Percentiles rank a stretch among this genome's conserved stretches.
These are phyloP conservation scores for Venustaconcha ellipsiformis DNA, from an alignment of 1,140 invertebrate species.

Conservation along the genomic window DNA sequence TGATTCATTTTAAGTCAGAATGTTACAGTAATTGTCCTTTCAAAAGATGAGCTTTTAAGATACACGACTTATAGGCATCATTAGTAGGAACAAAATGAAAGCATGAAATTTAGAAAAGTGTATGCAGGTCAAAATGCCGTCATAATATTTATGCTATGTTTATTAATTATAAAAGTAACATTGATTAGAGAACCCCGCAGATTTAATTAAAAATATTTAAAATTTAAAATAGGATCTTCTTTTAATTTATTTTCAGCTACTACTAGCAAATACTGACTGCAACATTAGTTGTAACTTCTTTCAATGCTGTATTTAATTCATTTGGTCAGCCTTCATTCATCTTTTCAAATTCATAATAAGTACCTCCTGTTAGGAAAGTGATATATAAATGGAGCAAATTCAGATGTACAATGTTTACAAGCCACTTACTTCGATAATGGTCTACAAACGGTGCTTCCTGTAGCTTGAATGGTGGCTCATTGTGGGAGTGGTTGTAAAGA, in stretches of 20 bases:
- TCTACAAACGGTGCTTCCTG: constrained; percentile 41
- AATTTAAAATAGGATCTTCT: not conserved
- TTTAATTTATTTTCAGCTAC: not conserved
- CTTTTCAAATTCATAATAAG: not conserved
- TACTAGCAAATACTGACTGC: not conserved
- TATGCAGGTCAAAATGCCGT: too few relatives aligned
- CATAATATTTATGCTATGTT: too few relatives aligned
- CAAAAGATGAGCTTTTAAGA: too few relatives aligned
- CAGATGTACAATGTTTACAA: not conserved
- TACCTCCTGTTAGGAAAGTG: not conserved
- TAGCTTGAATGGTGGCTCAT: constrained; percentile 40
- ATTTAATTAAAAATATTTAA: too few relatives aligned
- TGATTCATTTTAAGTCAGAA: not conserved
- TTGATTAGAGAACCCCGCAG: too few relatives aligned
- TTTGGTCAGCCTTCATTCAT: not conserved
- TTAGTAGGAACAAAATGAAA: too few relatives aligned
- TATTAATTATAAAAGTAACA: too few relatives aligned
- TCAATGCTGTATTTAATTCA: not conserved
- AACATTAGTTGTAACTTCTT: not conserved
- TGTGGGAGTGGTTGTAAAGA: constrained; percentile 51
- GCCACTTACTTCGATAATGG: constrained; percentile 59
- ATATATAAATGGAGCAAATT: not conserved
- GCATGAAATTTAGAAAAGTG: too few relatives aligned
- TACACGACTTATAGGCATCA: too few relatives aligned
- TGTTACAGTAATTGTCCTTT: not conserved